Evolutionary conservation across 1,140 invertebrate genomes (phyloP).

Genomic region (Drosophila saltans): DNA sequence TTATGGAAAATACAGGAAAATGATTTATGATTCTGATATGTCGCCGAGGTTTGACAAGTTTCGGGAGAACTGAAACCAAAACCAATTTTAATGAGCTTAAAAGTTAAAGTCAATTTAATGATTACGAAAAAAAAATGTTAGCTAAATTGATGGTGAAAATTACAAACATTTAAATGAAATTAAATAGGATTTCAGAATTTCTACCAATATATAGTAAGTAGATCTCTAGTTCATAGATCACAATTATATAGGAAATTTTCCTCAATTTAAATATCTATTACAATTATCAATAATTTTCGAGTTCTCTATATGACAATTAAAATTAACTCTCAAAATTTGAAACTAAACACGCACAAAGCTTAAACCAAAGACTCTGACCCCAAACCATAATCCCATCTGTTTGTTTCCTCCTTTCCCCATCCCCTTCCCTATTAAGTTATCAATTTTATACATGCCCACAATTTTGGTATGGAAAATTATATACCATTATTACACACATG

Average conservation of each 20-base stretch:
- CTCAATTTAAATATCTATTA: not conserved
- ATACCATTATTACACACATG: constrained; percentile 52
- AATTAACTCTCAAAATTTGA: constrained; percentile 10
- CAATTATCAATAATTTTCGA: not conserved
- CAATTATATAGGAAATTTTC: no score
- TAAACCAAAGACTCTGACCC: constrained; percentile 34
- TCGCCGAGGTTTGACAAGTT: constrained; percentile 18
- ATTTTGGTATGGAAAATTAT: constrained; percentile 51
- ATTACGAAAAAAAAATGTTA: not conserved
- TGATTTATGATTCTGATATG: constrained; percentile 59
- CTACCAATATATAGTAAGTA: no score
- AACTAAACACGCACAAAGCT: constrained; percentile 42
- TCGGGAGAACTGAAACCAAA: not conserved
- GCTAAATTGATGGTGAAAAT: no score
- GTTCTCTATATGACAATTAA: not conserved
- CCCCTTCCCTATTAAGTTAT: constrained; percentile 53
- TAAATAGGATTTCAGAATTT: no score
- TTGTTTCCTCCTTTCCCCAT: not conserved
- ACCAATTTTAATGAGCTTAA: constrained; percentile 61
- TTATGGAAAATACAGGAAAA: constrained; percentile 62
- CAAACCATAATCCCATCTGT: constrained; percentile 18
- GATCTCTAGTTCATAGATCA: no score
- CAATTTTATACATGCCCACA: constrained; percentile 69
- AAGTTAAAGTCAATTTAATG: constrained; percentile 61
- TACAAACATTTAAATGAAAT: no score